Evolutionary conservation across 1,140 invertebrate species (phyloP).

Genomic region (Drosophila novamexicana): DNA sequence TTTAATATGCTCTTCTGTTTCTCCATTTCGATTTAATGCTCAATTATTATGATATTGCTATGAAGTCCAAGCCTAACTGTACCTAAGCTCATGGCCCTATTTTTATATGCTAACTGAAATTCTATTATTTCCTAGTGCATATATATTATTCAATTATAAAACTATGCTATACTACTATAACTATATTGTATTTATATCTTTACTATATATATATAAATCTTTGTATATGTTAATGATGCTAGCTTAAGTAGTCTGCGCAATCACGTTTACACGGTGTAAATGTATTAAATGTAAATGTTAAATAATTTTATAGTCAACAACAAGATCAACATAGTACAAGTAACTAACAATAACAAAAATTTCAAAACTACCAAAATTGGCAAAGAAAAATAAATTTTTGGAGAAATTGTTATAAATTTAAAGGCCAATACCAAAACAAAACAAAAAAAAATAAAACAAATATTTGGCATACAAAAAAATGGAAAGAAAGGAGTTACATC

Average conservation of each 20-base stretch:
- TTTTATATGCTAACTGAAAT: conserved; percentile 41
- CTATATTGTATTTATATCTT: conserved; percentile 56
- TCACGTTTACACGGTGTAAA: conserved; percentile 64
- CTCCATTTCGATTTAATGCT: conserved; percentile 35
- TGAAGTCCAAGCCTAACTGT: conserved; percentile 25
- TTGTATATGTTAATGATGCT: conserved; percentile 69
- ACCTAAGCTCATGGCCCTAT: conserved; percentile 17
- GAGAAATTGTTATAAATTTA: conserved; percentile 54
- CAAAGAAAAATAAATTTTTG: conserved; percentile 45
- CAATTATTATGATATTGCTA: conserved; percentile 33
- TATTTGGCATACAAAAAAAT: conserved; percentile 55
- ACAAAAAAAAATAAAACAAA: conserved; percentile 53
- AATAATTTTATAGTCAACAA: conserved; percentile 68
- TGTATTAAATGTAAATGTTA: conserved; percentile 72
- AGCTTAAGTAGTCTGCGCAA: conserved; percentile 63
- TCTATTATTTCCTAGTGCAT: conserved; percentile 36
- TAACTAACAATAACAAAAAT: conserved; percentile 63
- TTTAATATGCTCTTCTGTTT: conserved; percentile 56
- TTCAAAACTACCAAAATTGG: conserved; percentile 45
- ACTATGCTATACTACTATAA: conserved; percentile 49
- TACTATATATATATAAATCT: conserved; percentile 47
- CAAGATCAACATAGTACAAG: conserved; percentile 53
- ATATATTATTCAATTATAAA: conserved; percentile 45
- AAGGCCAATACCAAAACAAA: conserved; percentile 46
- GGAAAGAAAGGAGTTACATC: neutral